phyloP scores from a whole-genome alignment of 2,888 invertebrate species.

The Drosophila suboccidentalis region DNA sequence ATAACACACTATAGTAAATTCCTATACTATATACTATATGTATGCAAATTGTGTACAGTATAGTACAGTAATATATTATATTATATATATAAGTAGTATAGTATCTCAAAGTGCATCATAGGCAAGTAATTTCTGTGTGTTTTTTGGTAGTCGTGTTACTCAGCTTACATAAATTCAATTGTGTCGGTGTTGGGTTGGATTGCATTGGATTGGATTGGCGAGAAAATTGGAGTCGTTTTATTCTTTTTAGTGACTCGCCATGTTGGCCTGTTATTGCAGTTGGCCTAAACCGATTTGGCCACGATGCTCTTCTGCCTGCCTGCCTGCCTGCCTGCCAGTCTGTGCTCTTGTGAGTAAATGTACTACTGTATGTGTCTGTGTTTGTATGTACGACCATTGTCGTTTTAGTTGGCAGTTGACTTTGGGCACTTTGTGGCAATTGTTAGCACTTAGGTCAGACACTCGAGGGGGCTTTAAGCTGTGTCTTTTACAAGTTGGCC shows the following conservation, averaged over 20 bases:
- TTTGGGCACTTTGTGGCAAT: constrained; percentile 60
- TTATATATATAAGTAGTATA: too few species aligned
- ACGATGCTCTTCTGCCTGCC: constrained; percentile 9
- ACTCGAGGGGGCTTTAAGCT: constrained; percentile 32
- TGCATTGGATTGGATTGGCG: constrained; percentile 32
- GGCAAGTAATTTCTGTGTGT: too few species aligned
- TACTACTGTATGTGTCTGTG: not conserved
- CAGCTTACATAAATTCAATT: constrained; percentile 68
- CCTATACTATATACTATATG: too few species aligned
- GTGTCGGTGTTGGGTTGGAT: constrained; percentile 47
- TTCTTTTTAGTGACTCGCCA: constrained; percentile 20
- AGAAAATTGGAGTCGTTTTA: constrained; percentile 33
- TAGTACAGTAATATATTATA: too few species aligned
- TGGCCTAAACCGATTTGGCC: constrained; percentile 71
- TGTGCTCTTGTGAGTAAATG: not conserved
- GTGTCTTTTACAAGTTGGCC: constrained; percentile 16
- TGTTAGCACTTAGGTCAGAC: constrained; percentile 57
- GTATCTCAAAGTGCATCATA: too few species aligned
- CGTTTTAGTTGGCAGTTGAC: constrained; percentile 49
- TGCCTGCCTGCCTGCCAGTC: not conserved
- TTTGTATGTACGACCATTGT: constrained; percentile 29
- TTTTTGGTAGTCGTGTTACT: constrained; percentile 12
- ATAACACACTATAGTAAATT: too few species aligned
- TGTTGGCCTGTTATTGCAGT: constrained; percentile 56
- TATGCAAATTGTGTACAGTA: too few species aligned